These are phyloP conservation scores for Phenganax subtilis DNA, from an alignment of 92 coral and sea anemone species.

Conservation along the genomic window DNA sequence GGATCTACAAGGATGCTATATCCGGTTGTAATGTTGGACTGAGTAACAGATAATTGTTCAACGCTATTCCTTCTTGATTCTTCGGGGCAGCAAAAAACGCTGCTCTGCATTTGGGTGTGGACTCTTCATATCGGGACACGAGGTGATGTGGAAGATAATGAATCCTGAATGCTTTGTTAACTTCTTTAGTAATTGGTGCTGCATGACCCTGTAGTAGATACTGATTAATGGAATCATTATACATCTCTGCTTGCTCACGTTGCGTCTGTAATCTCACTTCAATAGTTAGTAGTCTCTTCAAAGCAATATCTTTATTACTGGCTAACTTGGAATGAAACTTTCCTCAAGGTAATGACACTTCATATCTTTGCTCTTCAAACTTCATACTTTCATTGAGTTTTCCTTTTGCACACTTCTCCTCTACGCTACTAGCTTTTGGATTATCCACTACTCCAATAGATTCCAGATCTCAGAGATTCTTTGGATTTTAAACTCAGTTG, in stretches of 20 bases:
- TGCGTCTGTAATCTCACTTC: slow-evolving; percentile 31
- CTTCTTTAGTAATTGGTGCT: neutral
- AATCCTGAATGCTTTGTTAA: neutral
- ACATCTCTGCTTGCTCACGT: slow-evolving; percentile 29
- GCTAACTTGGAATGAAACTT: slow-evolving; percentile 27
- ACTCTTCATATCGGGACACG: slow-evolving; percentile 31
- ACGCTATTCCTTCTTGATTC: no score
- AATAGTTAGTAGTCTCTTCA: slow-evolving; percentile 23
- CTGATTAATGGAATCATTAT: slow-evolving; percentile 32
- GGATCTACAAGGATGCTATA: no score
- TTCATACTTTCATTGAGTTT: slow-evolving; percentile 30
- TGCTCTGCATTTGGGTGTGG: slow-evolving; percentile 41
- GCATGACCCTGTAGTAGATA: slow-evolving; percentile 47
- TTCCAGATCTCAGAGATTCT: neutral
- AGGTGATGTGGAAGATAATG: slow-evolving; percentile 50
- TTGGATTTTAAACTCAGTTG: neutral
- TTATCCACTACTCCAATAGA: neutral
- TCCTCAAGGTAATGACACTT: slow-evolving; percentile 38
- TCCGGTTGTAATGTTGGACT: no score
- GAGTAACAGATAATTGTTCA: no score
- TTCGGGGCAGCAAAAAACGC: slow-evolving; percentile 43
- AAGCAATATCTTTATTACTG: slow-evolving; percentile 31
- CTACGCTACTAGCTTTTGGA: neutral
- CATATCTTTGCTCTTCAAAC: slow-evolving; percentile 49
- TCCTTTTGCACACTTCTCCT: slow-evolving; percentile 5